Evolutionary conservation across 2,113 vertebrate species (phyloP), one percentile per base, ranked within the genome.

Genomic region (Pantherophis guttatus): DNA sequence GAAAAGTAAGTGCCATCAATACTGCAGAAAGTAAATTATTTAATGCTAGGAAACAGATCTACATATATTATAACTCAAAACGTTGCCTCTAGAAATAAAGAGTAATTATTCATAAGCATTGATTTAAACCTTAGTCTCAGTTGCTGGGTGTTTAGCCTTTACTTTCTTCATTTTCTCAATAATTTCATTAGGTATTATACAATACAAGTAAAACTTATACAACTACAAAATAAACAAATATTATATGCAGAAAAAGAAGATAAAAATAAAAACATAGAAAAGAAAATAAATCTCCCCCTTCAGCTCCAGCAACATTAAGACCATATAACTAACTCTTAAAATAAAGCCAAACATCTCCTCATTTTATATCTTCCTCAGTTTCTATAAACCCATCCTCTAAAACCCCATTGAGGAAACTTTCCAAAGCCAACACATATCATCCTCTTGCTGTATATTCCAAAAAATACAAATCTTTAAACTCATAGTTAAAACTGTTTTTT

Each of bases 11-110:
- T 93, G 93, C 96, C 8, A 95, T 92, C 96, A 94, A 65, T 50
- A 86, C 88, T 97, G 93, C 92, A 92, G 94, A 96, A 96, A 95
- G 95, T 96, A 94, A 95, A 95, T 97, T 94, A 93, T 93, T 15
- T 89, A 86, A 91, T 91, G 81, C 94, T 94, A 24, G 58, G 93
- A 96, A 95, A 95, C 90, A 93, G 89, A 88, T 96, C 95, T 0
- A 93, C 92, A 91, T 92, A 91, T n/a, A 93, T 33, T 94, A 90
- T 91, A 91, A 19, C 92, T 39, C 94, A 92, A 62, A 93, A 48
- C 39, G 57, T 85, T 92, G 91, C 33, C 92, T 92, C 48, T 90
- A 44, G 89, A 95, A 96, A 93, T 62, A 93, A 92, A 91, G 55
- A 0, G n/a, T 81, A 0, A 50, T 96, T 62, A 90, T 91, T 1